Base-by-base conservation (phyloP, 37 sponge, comb jelly and placozoan genomes). In the Chondrilla cf. caribensis region DNA sequence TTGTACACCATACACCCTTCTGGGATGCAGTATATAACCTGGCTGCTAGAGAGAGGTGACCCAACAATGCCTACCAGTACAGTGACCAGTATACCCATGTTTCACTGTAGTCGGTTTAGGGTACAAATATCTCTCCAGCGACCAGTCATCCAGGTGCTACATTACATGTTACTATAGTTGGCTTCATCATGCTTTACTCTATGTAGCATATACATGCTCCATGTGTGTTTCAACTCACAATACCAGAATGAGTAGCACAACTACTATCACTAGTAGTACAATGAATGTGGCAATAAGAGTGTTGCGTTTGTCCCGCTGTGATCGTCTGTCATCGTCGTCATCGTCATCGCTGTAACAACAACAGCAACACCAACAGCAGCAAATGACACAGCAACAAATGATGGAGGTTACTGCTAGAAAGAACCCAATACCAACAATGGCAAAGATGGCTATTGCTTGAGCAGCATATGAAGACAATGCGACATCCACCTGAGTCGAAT, bases 211-310 rank as follows among this genome's bases (percentile, higher is more conserved):
- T n/a, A n/a, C n/a, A n/a, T n/a, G n/a, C n/a, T n/a, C n/a, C n/a
- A n/a, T n/a, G n/a, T n/a, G n/a, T n/a, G n/a, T n/a, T n/a, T n/a
- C 68, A 28, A 73, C 76, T 73, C 43, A 73, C 76, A 73, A 37
- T 40, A 39, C 24, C 43, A 73, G 6, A 2, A 40, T 14, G 25
- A 73, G 41, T 25, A 73, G 38, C 21, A 73, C 22, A 1, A 42
- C 41, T n/a, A 73, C 43, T 2, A 73, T 0, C 18, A 73, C 76
- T 5, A 73, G 44, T n/a, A 73, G 11, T 17, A n/a, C 41, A 2
- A 73, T 73, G 25, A 73, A 73, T 22, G 42, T 36, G 2, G 40
- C 18, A 1, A 73, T 19, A n/a, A 25, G 24, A 2, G 37, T 25
- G 8, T 15, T n/a, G 36, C 24, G 40, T 35, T 73, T 5, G 36